Percentiles rank a stretch among this genome's conserved stretches.
Evolutionary conservation across 2,888 invertebrate species (phyloP).

Genomic region (Congeria kusceri): DNA sequence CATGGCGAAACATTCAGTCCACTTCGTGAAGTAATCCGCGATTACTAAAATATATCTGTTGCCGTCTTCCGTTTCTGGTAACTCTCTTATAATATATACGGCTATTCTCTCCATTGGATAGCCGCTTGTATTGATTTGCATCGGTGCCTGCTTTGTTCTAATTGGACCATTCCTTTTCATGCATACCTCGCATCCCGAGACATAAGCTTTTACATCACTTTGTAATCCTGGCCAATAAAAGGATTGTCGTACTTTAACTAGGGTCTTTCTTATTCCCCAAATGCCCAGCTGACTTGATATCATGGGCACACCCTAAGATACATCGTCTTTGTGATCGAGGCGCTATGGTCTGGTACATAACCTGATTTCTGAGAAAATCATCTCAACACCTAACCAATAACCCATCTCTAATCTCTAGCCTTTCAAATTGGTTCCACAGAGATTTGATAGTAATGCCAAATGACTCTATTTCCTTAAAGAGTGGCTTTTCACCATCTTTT

Average conservation of each 20-base stretch:
- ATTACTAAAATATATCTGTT: slow-evolving; percentile 63
- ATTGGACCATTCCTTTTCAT: slow-evolving; percentile 9
- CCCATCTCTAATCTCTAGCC: neutral
- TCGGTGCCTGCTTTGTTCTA: slow-evolving; percentile 9
- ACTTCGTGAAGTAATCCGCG: slow-evolving; percentile 64
- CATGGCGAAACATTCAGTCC: slow-evolving; percentile 44
- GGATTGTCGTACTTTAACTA: slow-evolving; percentile 6
- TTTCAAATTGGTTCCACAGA: neutral
- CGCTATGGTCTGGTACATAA: too few relatives aligned
- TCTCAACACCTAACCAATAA: neutral
- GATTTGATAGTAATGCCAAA: neutral
- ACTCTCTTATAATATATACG: slow-evolving; percentile 18
- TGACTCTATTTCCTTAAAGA: neutral
- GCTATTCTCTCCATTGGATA: slow-evolving; percentile 23
- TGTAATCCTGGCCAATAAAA: too few relatives aligned
- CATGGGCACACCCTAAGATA: neutral
- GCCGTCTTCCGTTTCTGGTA: slow-evolving; percentile 10
- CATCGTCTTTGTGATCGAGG: too few relatives aligned
- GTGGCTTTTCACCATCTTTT: neutral
- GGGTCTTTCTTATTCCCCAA: slow-evolving; percentile 7
- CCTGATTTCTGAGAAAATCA: too few relatives aligned
- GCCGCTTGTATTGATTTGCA: slow-evolving; percentile 11
- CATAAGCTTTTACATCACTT: slow-evolving; percentile 4
- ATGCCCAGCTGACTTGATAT: neutral
- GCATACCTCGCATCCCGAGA: slow-evolving; percentile 16